These are phyloP conservation scores for Cryptosula pallasiana DNA, from an alignment of 2,888 invertebrate species.

Conservation along the genomic window DNA sequence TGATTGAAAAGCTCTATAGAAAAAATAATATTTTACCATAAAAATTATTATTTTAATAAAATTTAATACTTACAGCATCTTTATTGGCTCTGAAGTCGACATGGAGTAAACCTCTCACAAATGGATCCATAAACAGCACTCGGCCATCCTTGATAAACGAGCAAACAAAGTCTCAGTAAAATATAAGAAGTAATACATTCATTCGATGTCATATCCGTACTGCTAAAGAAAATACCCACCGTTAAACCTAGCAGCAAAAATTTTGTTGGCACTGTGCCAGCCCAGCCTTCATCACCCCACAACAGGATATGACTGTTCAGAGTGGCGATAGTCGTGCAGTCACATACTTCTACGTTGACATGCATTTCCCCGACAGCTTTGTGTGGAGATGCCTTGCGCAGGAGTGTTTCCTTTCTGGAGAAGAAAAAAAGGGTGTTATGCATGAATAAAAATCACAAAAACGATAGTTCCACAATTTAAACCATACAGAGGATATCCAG, in stretches of 20 bases:
- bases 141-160: conserved; percentile 52
- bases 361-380: conserved; percentile 15
- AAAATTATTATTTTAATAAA: no score
- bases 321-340: conserved; percentile 20
- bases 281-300: conserved; percentile 22
- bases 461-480: no score
- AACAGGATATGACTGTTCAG: conserved; percentile 11
- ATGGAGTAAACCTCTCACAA: conserved; percentile 43
- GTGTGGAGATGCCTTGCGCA: conserved; percentile 9
- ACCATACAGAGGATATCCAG: no score
- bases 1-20: no score
- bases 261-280: conserved; percentile 6
- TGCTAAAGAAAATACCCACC: background rate
- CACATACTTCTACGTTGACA: conserved; percentile 22
- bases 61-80: conserved; percentile 43
- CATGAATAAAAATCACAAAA: no score
- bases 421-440: background rate
- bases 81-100: conserved; percentile 49
- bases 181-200: background rate
- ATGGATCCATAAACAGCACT: conserved; percentile 50
- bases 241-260: conserved; percentile 8
- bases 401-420: conserved; percentile 6
- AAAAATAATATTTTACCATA: no score
- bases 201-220: background rate
- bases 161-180: conserved; percentile 1